Evolutionary conservation across 2,888 invertebrate genomes (phyloP), one percentile per base, ranked within the genome.

Genomic region (Cantharis rufa): DNA sequence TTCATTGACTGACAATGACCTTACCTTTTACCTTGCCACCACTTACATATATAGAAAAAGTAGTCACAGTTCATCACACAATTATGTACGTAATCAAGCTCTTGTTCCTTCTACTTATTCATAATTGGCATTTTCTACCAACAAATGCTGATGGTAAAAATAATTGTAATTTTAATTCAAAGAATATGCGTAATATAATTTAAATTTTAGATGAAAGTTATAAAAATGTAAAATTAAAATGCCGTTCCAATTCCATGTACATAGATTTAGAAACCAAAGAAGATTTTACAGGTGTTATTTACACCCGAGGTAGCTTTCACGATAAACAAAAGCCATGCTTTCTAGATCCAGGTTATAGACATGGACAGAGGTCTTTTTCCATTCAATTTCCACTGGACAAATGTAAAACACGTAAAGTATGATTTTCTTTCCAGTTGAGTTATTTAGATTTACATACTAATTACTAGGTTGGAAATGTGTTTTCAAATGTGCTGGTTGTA

Each of bases 241-340:
- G 92, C 79, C 90, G 90, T 0, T 89, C 90, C 1, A 89, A 91
- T 79, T 89, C 89, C 1, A 92, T 92, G 91, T 87, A 89, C 75
- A 83, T 89, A 9, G 81, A 84, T 72, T 80, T 89, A 61, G 88
- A 89, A 84, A 91, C 90, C 1, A 90, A 90, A 69, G 89, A 91
- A 68, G 90, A 91, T 64, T 92, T 92, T 82, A 88, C 88, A 1
- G 92, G 92, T 0, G 91, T 92, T 0, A 90, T 92, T 86, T 92
- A 92, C 81, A 92, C 92, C 0, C 88, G 91, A 70, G 92, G 92
- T 32, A 91, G 90, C 82, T 92, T 90, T 83, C 88, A 91, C 80
- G 90, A 90, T 66, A 90, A 91, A 84, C 84, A 90, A 32, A 85
- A 88, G 0, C 90, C 91, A 0, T 92, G 92, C 82, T 92, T 91